phyloP scores from a whole-genome alignment of 2,113 vertebrate species.

The Sakesphorus luctuosus region DNA sequence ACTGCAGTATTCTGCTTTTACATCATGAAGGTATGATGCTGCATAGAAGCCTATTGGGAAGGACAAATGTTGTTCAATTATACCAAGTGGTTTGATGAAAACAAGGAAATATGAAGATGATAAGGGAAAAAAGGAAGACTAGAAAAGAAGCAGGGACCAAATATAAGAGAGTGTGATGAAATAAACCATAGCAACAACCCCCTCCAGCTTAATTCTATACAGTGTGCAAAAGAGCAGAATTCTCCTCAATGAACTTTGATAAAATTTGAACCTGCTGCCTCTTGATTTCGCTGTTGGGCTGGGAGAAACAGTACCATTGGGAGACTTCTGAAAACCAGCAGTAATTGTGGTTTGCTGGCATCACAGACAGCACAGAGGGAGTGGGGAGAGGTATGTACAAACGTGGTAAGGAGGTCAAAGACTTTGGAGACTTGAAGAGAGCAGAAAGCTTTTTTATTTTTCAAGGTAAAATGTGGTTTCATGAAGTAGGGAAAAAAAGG shows the following conservation, averaged over 20 bases:
- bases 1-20: not conserved
- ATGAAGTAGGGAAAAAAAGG: not conserved
- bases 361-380: not conserved
- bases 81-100: not conserved
- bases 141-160: not conserved
- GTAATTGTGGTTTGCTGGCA: not conserved
- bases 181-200: not conserved
- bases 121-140: not conserved
- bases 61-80: not conserved
- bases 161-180: not conserved
- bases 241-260: not conserved
- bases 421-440: not conserved
- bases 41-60: not conserved
- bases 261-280: not conserved
- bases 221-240: not conserved
- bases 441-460: not conserved
- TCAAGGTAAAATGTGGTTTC: not conserved
- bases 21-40: not conserved
- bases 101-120: not conserved
- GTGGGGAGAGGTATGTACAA: not conserved
- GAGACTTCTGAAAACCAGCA: not conserved
- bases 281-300: not conserved
- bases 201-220: not conserved
- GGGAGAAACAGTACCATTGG: not conserved
- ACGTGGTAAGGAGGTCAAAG: not conserved